Percentiles rank a stretch among this genome's conserved stretches.
Conservation (phyloP, 2,797 vertebrate species). For the Lutjanus argentimaculatus region DNA sequence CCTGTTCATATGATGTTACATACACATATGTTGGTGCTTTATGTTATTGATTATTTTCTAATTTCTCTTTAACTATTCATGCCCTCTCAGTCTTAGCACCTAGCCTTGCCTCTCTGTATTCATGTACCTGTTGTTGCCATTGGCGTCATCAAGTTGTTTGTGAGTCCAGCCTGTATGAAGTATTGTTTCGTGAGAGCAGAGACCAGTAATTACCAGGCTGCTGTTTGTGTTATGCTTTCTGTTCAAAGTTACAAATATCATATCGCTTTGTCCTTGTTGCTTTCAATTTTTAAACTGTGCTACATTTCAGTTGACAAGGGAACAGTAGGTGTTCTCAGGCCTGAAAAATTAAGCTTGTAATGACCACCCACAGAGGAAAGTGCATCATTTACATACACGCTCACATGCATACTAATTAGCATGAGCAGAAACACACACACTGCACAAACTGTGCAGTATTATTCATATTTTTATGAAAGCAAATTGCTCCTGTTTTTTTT, state of each 20-base stretch:
- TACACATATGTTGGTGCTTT: not conserved
- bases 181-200: conserved; percentile 1
- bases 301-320: conserved; percentile 28
- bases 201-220: conserved; percentile 7
- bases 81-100: not conserved
- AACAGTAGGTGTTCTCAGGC: conserved; percentile 46
- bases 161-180: not conserved
- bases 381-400: conserved; percentile 23
- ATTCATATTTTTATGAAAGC: not conserved
- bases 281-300: conserved; percentile 14
- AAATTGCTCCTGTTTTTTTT: not conserved
- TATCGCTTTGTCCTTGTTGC: conserved; percentile 26
- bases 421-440: conserved; percentile 8
- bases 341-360: conserved; percentile 35
- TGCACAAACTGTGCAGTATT: not conserved
- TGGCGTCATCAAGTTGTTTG: conserved; percentile 21
- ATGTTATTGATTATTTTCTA: not conserved
- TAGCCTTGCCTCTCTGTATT: not conserved
- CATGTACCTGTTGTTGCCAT: not conserved
- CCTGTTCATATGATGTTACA: not conserved
- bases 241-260: not conserved
- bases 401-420: conserved; percentile 1
- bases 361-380: conserved; percentile 22
- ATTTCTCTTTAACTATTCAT: not conserved
- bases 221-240: conserved; percentile 14